Conservation (phyloP, 1,140 invertebrate genomes). For the Meloidogyne chitwoodi region DNA sequence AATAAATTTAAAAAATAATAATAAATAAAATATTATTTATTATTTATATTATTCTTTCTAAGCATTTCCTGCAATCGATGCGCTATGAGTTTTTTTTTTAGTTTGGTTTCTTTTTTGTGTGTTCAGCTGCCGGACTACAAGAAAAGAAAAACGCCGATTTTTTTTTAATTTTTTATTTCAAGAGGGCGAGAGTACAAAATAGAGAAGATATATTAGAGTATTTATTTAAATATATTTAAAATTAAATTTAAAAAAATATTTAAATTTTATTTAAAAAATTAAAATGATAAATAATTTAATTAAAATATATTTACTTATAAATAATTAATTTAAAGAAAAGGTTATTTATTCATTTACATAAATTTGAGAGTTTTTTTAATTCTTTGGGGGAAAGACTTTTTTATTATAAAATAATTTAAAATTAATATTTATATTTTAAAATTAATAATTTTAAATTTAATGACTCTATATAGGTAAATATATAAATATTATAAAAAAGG, state of each 20-base stretch:
- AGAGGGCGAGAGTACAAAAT: background rate
- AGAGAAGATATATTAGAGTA: background rate
- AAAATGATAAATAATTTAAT: too few species aligned
- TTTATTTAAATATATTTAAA: background rate
- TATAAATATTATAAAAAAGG: too few species aligned
- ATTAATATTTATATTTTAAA: too few species aligned
- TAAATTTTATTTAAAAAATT: background rate
- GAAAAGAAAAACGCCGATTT: background rate
- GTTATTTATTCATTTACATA: too few species aligned
- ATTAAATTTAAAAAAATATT: too few species aligned
- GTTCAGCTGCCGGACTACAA: background rate
- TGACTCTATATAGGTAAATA: too few species aligned
- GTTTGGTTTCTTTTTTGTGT: background rate
- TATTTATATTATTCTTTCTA: background rate
- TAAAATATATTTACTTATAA: too few species aligned
- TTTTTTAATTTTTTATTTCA: background rate
- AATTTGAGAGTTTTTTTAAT: too few species aligned
- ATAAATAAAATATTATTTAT: background rate
- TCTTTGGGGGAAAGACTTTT: too few species aligned
- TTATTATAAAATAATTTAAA: too few species aligned
- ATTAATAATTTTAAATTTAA: too few species aligned
- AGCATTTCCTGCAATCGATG: background rate
- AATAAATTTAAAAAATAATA: background rate
- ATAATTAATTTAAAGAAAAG: too few species aligned
- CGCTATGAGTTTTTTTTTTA: background rate